These are phyloP conservation scores for Limosa lapponica DNA, from an alignment of 2,797 vertebrate genomes.

Conservation along the genomic window DNA sequence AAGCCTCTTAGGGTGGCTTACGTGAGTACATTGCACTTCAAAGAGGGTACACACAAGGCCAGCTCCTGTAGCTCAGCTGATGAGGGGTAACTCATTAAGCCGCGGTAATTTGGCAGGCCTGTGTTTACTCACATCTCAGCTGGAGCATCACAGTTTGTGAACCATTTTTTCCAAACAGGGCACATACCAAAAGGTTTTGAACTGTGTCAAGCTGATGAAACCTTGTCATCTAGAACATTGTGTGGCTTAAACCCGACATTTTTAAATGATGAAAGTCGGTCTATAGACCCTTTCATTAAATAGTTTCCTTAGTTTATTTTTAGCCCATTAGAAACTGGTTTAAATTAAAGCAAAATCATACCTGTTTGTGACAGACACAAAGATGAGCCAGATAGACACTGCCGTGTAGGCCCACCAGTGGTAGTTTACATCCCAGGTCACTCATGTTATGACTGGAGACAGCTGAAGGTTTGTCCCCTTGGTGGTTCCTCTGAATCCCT, in stretches of 20 bases:
- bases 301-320: background rate
- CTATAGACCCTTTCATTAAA: background rate
- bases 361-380: background rate
- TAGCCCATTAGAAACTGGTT: background rate
- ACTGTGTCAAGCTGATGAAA: background rate
- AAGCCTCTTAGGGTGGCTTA: constrained; percentile 5
- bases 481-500: background rate
- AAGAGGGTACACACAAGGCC: background rate
- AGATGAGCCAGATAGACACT: background rate
- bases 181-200: background rate
- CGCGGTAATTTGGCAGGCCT: background rate
- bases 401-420: rapidly evolving
- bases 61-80: background rate
- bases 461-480: background rate
- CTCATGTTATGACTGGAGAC: rapidly evolving
- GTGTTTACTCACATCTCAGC: background rate
- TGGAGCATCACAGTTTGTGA: background rate
- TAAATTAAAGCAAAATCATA: background rate
- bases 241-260: rapidly evolving
- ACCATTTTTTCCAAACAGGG: background rate
- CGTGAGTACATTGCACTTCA: background rate
- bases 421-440: background rate
- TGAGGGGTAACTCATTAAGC: background rate
- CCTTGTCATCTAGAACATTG: background rate
- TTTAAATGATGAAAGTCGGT: background rate